These are phyloP conservation scores for Agrypnia vestita DNA, from an alignment of 1,140 invertebrate species.

Conservation along the genomic window DNA sequence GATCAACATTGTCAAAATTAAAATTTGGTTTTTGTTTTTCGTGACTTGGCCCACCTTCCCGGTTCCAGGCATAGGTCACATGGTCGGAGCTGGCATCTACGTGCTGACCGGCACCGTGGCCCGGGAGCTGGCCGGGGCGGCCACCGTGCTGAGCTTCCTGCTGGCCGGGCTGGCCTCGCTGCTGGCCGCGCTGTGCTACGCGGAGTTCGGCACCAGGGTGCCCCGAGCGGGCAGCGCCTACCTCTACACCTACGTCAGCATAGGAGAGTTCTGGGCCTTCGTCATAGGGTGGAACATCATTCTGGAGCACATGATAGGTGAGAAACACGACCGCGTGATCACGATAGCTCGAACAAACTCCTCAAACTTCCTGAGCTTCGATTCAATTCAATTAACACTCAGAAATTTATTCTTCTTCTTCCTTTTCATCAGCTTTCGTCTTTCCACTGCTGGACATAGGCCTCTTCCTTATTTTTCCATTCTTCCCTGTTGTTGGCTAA, in stretches of 20 bases:
- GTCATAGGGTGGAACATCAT: constrained; percentile 96
- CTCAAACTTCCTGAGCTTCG: too few species aligned
- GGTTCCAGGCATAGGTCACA: constrained; percentile 90
- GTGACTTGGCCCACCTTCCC: too few species aligned
- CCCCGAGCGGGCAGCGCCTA: constrained; percentile 94
- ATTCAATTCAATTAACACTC: too few species aligned
- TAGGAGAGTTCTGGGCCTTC: constrained; percentile 96
- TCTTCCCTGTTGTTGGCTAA: too few species aligned
- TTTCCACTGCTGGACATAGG: too few species aligned
- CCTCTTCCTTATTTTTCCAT: too few species aligned
- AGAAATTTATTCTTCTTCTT: too few species aligned
- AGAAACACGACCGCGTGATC: too few species aligned
- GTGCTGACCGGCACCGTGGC: constrained; percentile 92
- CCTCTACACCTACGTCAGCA: constrained; percentile 89
- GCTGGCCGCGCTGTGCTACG: constrained; percentile 92
- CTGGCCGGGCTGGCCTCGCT: constrained; percentile 90
- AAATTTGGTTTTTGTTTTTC: too few species aligned
- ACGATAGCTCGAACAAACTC: too few species aligned
- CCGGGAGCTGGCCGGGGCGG: constrained; percentile 89
- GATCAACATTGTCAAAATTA: too few species aligned
- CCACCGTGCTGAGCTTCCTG: constrained; percentile 89
- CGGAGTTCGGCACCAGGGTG: constrained; percentile 91
- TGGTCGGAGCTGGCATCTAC: constrained; percentile 94
- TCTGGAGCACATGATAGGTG: constrained; percentile 91
- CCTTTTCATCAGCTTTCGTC: too few species aligned